phyloP scores from a whole-genome alignment of 2,113 vertebrate genomes.

The Halichoeres trimaculatus region DNA sequence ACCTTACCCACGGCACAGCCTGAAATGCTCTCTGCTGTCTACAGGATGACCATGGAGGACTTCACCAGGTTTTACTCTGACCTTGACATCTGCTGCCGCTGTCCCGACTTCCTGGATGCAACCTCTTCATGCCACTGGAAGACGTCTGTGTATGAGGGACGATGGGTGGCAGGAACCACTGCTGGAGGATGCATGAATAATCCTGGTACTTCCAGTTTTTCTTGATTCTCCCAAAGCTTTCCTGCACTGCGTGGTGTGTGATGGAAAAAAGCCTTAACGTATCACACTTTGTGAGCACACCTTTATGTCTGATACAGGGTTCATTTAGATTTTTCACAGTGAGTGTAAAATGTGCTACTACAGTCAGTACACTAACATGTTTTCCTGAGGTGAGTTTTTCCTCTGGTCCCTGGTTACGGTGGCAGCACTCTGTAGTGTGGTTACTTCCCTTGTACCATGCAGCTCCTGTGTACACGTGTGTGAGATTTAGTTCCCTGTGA shows the following conservation, averaged over 20 bases:
- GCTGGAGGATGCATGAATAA: slow-evolving; percentile 75
- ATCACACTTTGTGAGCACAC: too few relatives aligned
- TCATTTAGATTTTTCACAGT: too few relatives aligned
- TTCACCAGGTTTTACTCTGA: slow-evolving; percentile 60
- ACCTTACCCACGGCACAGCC: background rate
- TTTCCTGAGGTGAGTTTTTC: too few relatives aligned
- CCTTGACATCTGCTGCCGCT: slow-evolving; percentile 77
- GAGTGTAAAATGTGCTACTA: too few relatives aligned
- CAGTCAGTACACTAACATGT: too few relatives aligned
- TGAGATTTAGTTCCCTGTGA: too few relatives aligned
- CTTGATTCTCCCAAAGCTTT: background rate
- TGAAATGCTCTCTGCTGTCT: background rate
- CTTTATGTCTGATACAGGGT: too few relatives aligned
- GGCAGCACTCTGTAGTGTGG: too few relatives aligned
- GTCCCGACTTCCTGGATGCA: slow-evolving; percentile 76
- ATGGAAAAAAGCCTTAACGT: background rate
- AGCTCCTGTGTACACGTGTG: too few relatives aligned
- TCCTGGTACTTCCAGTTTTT: slow-evolving; percentile 44
- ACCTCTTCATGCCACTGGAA: slow-evolving; percentile 66
- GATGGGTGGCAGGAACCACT: slow-evolving; percentile 79
- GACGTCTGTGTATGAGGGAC: slow-evolving; percentile 58
- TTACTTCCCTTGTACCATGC: too few relatives aligned
- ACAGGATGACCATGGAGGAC: slow-evolving; percentile 77
- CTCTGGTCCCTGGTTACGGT: too few relatives aligned
- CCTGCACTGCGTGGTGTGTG: background rate